These are phyloP conservation scores for Himalopsyche japonica DNA, from an alignment of 2,888 invertebrate genomes.

Conservation along the genomic window DNA sequence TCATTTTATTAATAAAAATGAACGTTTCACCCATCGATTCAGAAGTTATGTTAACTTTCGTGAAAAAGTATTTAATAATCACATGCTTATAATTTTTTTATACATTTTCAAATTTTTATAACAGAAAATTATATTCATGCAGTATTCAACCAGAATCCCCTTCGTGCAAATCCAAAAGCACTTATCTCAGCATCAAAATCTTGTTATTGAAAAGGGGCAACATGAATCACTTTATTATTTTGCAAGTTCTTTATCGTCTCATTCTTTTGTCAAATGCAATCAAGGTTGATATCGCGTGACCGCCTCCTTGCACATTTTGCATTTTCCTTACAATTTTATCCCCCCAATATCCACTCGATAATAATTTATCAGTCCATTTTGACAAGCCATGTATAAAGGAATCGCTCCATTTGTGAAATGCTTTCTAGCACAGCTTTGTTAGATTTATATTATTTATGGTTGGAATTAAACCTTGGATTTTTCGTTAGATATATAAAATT, in stretches of 20 bases:
- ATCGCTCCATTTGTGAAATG: background rate
- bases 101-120: no score
- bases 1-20: no score
- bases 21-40: no score
- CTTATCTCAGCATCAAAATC: background rate
- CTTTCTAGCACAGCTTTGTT: background rate
- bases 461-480: constrained; percentile 4
- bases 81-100: no score
- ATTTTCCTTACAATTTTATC: background rate
- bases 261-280: background rate
- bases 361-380: constrained; percentile 13
- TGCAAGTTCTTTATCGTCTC: background rate
- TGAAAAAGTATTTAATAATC: no score
- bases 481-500: background rate
- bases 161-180: background rate
- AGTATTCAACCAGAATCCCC: background rate
- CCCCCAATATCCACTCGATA: background rate
- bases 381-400: constrained; percentile 8
- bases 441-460: background rate
- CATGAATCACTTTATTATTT: background rate
- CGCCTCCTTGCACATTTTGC: background rate
- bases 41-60: no score
- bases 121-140: background rate
- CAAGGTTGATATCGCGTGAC: background rate
- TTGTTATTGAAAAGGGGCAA: background rate